A percentile compares a stretch with the other conserved stretches of the same genome.
Evolutionary conservation across 2,797 vertebrate genomes (phyloP).

Genomic region (Channa striata): DNA sequence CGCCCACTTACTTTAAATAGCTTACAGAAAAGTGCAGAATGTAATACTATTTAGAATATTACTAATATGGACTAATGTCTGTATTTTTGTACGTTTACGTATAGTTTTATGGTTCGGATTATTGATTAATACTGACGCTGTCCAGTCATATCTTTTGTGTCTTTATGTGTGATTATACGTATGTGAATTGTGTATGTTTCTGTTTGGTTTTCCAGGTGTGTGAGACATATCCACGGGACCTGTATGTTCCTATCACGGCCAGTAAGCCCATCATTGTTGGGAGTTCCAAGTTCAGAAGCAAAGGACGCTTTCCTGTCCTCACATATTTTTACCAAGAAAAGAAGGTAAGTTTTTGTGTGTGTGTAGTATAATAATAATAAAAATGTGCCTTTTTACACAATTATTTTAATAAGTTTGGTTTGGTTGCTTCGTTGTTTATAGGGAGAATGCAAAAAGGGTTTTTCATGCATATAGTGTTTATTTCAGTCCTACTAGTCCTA

Average conservation of each 20-base stretch:
- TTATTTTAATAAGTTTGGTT: neutral
- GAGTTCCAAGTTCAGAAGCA: constrained; percentile 98
- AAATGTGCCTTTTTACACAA: too few species aligned
- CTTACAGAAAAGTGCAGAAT: neutral
- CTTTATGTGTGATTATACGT: neutral
- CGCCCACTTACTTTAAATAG: neutral
- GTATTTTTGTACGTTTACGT: too few species aligned
- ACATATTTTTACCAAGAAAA: constrained; percentile 96
- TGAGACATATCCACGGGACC: constrained; percentile 95
- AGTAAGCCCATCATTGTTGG: constrained; percentile 97
- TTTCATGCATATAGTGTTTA: too few species aligned
- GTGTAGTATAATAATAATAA: neutral
- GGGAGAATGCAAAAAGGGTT: neutral
- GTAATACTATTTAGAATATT: neutral
- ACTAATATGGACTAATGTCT: neutral
- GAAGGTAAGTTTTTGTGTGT: constrained; percentile 87
- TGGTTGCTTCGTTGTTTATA: neutral
- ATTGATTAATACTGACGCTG: neutral
- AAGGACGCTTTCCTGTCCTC: constrained; percentile 98
- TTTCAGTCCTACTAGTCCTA: too few species aligned
- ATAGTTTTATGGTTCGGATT: neutral
- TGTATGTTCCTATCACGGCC: constrained; percentile 94
- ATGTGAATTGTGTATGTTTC: neutral
- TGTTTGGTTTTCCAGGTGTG: constrained; percentile 86
- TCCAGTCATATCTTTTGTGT: neutral